Evolutionary conservation across 2,797 vertebrate genomes (phyloP).

Genomic region (Micromesistius poutassou): DNA sequence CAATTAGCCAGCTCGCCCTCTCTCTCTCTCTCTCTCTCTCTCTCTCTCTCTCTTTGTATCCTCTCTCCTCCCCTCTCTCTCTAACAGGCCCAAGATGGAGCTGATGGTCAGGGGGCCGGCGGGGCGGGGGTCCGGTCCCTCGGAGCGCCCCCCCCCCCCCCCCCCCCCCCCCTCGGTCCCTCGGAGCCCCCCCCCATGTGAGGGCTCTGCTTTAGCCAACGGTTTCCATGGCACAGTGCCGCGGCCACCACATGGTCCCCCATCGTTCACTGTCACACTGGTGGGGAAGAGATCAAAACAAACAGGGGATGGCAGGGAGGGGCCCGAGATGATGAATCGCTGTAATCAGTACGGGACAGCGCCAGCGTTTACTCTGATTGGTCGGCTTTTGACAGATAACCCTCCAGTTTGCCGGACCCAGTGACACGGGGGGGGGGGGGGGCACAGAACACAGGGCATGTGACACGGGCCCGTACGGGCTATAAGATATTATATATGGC

Average conservation of each 20-base stretch:
- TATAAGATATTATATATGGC: constrained; percentile 9
- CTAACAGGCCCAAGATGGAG: background rate
- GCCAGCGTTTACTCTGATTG: constrained; percentile 38
- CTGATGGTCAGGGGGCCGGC: background rate
- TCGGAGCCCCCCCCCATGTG: constrained; percentile 11
- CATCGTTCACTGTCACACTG: constrained; percentile 76
- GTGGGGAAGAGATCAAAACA: constrained; percentile 75
- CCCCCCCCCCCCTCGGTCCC: too few relatives aligned
- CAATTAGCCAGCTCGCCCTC: constrained; percentile 63
- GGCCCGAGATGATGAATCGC: constrained; percentile 68
- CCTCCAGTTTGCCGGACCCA: constrained; percentile 16
- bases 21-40: constrained; percentile 9
- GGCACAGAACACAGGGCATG: constrained; percentile 37
- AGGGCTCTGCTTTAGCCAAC: constrained; percentile 30
- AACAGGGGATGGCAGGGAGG: constrained; percentile 70
- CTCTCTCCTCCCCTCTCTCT: background rate
- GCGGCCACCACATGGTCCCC: constrained; percentile 60
- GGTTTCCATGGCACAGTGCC: constrained; percentile 47
- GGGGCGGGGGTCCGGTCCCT: too few relatives aligned
- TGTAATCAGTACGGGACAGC: constrained; percentile 63
- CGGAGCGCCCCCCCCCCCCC: constrained; percentile 14
- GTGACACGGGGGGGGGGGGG: too few relatives aligned
- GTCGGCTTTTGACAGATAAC: constrained; percentile 43
- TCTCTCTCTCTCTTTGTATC: too few relatives aligned
- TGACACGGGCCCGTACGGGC: constrained; percentile 42